phyloP scores from a whole-genome alignment of 2,888 invertebrate species.

The Graphium colonna region DNA sequence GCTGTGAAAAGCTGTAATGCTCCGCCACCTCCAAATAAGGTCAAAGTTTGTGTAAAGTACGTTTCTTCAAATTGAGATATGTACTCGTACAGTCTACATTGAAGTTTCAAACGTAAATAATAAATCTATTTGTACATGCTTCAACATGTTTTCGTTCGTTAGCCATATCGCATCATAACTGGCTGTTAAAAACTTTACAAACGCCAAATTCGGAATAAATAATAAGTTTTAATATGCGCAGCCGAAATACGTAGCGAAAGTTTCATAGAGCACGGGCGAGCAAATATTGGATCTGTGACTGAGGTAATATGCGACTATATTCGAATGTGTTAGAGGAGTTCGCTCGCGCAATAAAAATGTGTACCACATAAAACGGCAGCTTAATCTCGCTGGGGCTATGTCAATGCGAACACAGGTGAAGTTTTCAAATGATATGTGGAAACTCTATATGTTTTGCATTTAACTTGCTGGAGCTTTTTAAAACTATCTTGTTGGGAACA shows the following conservation, averaged over 20 bases:
- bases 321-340: background rate
- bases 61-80: too few species aligned
- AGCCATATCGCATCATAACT: constrained; percentile 1
- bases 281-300: background rate
- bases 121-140: background rate
- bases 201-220: constrained; percentile 3
- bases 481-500: too few species aligned
- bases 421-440: too few species aligned
- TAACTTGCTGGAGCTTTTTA: too few species aligned
- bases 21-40: too few species aligned
- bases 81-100: too few species aligned
- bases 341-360: background rate
- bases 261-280: background rate
- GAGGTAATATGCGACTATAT: background rate
- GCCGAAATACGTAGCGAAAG: constrained; percentile 7
- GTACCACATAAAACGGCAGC: too few species aligned
- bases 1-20: too few species aligned
- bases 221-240: constrained; percentile 16
- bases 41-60: too few species aligned
- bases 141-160: background rate
- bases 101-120: too few species aligned
- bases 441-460: background rate
- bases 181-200: constrained; percentile 1
- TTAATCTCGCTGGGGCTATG: background rate
- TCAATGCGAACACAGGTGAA: background rate